These are phyloP conservation scores for Blera fallax DNA, from an alignment of 2,888 invertebrate genomes.

Conservation along the genomic window DNA sequence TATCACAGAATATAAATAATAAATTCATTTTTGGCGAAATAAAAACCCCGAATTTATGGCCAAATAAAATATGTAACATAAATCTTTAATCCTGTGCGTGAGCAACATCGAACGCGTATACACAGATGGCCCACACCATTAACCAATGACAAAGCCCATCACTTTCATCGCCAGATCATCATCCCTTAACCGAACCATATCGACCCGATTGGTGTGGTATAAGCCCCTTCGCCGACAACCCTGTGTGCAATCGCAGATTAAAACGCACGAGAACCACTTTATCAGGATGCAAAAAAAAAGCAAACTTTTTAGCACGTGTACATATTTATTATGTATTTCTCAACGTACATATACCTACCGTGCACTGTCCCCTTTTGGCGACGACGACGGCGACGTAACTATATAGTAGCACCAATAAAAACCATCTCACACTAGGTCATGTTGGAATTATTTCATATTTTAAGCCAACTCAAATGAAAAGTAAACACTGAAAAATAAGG, in stretches of 20 bases:
- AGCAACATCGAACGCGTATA: slow-evolving; percentile 65
- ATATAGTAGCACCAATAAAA: not conserved
- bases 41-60: slow-evolving; percentile 73
- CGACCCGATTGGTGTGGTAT: slow-evolving; percentile 34
- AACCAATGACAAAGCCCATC: slow-evolving; percentile 70
- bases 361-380: not conserved
- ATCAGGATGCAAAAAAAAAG: slow-evolving; percentile 24
- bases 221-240: not conserved
- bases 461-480: slow-evolving; percentile 69
- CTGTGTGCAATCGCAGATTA: slow-evolving; percentile 63
- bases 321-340: slow-evolving; percentile 48
- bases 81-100: slow-evolving; percentile 74
- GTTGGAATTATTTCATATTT: slow-evolving; percentile 61
- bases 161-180: slow-evolving; percentile 69
- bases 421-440: slow-evolving; percentile 39
- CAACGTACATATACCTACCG: not conserved
- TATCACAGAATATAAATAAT: slow-evolving; percentile 72
- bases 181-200: slow-evolving; percentile 63
- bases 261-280: slow-evolving; percentile 59
- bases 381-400: not conserved
- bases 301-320: not conserved
- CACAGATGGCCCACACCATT: slow-evolving; percentile 64
- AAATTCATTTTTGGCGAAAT: slow-evolving; percentile 71
- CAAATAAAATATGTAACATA: slow-evolving; percentile 74
- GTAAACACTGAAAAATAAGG: slow-evolving; percentile 47